Conservation (phyloP, 2,113 vertebrate genomes). For the Alosa alosa region DNA sequence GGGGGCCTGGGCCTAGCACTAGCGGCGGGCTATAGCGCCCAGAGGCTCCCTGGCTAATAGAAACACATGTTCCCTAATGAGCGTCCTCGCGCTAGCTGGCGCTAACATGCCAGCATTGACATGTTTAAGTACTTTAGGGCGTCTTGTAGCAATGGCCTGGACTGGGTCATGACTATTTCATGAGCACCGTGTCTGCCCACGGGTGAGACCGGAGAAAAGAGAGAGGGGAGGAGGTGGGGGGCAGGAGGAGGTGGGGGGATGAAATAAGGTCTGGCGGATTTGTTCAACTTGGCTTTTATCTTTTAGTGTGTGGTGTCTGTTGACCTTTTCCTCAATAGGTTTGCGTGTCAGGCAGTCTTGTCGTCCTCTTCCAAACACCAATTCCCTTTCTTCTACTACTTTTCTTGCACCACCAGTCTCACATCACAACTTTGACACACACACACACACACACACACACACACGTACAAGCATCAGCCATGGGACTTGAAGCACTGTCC, state of each 20-base stretch:
- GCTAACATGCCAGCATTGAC: conserved; percentile 63
- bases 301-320: neutral
- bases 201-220: neutral
- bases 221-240: neutral
- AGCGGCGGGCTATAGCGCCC: conserved; percentile 6
- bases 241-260: neutral
- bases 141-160: conserved; percentile 27
- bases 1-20: neutral
- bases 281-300: neutral
- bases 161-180: conserved; percentile 45
- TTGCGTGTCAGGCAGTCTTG: no score
- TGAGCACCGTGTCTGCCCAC: conserved; percentile 26
- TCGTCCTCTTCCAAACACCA: no score
- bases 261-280: neutral
- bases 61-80: conserved; percentile 67
- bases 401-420: no score
- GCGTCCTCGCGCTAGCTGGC: conserved; percentile 56
- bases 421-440: neutral
- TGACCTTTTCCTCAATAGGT: neutral
- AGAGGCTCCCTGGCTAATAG: conserved; percentile 48
- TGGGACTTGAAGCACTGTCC: neutral
- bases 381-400: no score
- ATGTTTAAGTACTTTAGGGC: conserved; percentile 62
- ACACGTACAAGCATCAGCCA: neutral
- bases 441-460: no score